phyloP scores from a whole-genome alignment of 2,113 vertebrate genomes.

The Terrapene triunguis region DNA sequence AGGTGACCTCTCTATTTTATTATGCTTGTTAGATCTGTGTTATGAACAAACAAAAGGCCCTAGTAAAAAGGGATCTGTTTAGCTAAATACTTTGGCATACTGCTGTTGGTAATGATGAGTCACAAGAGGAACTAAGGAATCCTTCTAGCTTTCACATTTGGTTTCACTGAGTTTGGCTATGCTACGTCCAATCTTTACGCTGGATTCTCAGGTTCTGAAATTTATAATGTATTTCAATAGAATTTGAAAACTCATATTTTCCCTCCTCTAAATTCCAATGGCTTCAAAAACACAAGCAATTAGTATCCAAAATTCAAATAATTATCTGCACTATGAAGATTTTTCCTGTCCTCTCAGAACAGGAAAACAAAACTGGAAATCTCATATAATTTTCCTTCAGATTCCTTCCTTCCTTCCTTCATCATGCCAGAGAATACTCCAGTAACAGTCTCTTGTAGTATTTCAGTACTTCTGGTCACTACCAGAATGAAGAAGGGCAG shows the following conservation, averaged over 20 bases:
- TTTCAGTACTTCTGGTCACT: conserved; percentile 38
- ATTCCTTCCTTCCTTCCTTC: background rate
- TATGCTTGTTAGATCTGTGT: conserved; percentile 60
- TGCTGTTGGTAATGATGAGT: conserved; percentile 60
- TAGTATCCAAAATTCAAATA: conserved; percentile 70
- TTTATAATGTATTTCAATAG: conserved; percentile 61
- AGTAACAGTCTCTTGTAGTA: conserved; percentile 49
- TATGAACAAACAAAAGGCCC: conserved; percentile 57
- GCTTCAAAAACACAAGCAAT: conserved; percentile 64
- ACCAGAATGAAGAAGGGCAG: conserved; percentile 17
- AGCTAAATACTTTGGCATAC: conserved; percentile 49
- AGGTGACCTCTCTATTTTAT: conserved; percentile 60
- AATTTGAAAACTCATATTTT: conserved; percentile 55
- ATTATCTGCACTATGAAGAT: conserved; percentile 58
- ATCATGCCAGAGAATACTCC: conserved; percentile 15
- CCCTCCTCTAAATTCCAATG: conserved; percentile 54
- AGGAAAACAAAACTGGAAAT: conserved; percentile 56
- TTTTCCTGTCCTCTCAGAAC: conserved; percentile 3
- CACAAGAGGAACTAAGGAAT: conserved; percentile 66
- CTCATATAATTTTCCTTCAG: background rate
- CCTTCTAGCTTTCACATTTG: conserved; percentile 57
- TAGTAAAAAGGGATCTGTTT: conserved; percentile 72
- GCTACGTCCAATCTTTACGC: conserved; percentile 40
- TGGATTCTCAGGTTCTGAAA: conserved; percentile 59
- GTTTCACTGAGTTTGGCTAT: background rate